Evolutionary conservation across 2,888 invertebrate species (phyloP).

Genomic region (Ochropleura leucogaster): DNA sequence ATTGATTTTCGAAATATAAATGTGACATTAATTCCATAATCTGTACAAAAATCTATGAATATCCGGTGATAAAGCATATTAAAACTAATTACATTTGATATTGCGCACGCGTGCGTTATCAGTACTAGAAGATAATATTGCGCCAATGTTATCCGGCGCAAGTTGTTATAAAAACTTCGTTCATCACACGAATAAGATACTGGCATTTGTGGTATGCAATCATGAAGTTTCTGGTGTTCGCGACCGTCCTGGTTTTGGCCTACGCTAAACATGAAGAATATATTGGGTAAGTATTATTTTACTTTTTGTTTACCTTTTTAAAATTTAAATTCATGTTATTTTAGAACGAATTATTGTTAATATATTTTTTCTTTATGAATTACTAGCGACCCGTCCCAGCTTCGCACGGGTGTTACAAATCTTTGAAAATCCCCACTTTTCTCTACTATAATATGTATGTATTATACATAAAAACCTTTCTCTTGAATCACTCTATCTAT

Average conservation of each 20-base stretch:
- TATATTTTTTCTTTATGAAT: no score
- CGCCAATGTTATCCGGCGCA: slow-evolving; percentile 42
- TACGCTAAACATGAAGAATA: slow-evolving; percentile 82
- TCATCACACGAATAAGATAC: not conserved
- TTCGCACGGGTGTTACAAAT: no score
- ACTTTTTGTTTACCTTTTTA: no score
- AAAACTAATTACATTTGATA: slow-evolving; percentile 5
- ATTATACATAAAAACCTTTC: no score
- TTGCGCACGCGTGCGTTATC: slow-evolving; percentile 12
- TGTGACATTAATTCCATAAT: not conserved
- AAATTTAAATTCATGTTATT: no score
- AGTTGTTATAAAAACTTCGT: slow-evolving; percentile 42
- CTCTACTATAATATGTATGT: no score
- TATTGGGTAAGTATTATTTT: slow-evolving; percentile 72
- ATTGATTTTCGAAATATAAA: not conserved
- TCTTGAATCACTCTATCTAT: no score
- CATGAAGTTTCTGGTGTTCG: slow-evolving; percentile 77
- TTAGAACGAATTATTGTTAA: no score
- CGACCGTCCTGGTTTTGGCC: slow-evolving; percentile 73
- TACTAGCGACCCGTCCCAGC: no score
- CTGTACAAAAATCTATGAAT: not conserved
- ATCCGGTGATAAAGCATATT: not conserved
- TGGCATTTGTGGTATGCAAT: slow-evolving; percentile 20
- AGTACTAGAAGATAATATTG: not conserved
- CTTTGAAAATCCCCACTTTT: no score